Evolutionary conservation across 2,113 vertebrate species (phyloP), one percentile per base, ranked within the genome.

Genomic region (Neodon shergylaensis): DNA sequence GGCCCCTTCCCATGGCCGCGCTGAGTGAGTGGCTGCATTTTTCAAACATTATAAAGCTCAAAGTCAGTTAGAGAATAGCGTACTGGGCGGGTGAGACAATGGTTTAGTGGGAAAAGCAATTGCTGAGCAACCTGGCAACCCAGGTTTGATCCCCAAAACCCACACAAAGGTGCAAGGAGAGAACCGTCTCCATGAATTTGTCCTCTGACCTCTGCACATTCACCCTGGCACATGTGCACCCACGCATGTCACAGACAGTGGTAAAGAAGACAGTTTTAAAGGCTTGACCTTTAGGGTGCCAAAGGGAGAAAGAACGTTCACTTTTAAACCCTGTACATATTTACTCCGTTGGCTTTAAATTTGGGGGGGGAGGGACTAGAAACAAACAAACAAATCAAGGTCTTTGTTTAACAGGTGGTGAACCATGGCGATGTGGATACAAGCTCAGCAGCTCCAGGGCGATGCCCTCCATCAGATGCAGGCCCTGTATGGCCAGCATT

Each of bases 401-500:
- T 4, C 90, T 42, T 91, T 95, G 49, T 65, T 44, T 70, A 33
- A 1, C 98, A 99, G 99, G 98, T 98, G 97, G 96, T 98, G 97
- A 98, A 98, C 98, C 97, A 99, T 99, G 99, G 99, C 99, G 1
- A 99, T 99, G 98, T 99, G 99, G 99, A 99, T 99, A 97, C 99
- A 99, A 98, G 99, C 99, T 90, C 99, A 99, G 98, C 99, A 99
- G 98, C 99, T 99, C 90, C 99, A 99, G 97, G 99, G 99, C 0
- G 99, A 99, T 73, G 99, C 99, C 84, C 98, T 99, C 72, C 99
- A 99, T 96, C 99, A 99, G 98, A 99, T 99, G 99, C 99, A 99
- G 95, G 99, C 99, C 0, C 98, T 99, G n/a, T 99, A 99, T 0
- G 99, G 99, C 36, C 99, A 99, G 97, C 99, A 99, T 97, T 99